A percentile compares a stretch with the other conserved stretches of the same genome.
Evolutionary conservation across 2,888 invertebrate species (phyloP).

Genomic region (Drosophila sordidula): DNA sequence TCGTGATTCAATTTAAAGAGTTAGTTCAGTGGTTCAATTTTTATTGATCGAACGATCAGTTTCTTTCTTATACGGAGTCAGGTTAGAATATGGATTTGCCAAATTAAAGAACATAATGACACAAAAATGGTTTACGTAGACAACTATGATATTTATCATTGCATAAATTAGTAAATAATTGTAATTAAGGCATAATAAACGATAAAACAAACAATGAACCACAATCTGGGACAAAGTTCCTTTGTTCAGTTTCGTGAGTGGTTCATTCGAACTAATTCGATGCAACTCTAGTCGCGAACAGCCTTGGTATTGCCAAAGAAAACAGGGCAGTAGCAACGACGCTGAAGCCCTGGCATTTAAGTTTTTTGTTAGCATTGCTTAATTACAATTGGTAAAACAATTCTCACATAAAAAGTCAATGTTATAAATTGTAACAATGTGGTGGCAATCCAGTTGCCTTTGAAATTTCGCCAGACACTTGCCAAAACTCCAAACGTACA

Average conservation of each 20-base stretch:
- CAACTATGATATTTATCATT: too few relatives aligned
- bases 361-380: constrained; percentile 66
- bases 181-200: background rate
- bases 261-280: background rate
- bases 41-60: too few relatives aligned
- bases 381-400: constrained; percentile 66
- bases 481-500: background rate
- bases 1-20: too few relatives aligned
- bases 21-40: too few relatives aligned
- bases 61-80: too few relatives aligned
- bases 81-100: too few relatives aligned
- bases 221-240: background rate
- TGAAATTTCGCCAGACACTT: background rate
- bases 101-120: too few relatives aligned
- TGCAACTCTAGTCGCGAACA: background rate
- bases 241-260: background rate
- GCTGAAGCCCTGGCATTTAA: constrained; percentile 55
- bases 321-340: constrained; percentile 44
- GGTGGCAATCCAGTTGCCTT: background rate
- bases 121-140: too few relatives aligned
- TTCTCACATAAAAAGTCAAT: background rate
- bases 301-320: constrained; percentile 10
- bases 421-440: background rate
- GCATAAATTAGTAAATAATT: too few relatives aligned
- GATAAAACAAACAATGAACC: background rate